Evolutionary conservation across 1,140 invertebrate species (phyloP).

Genomic region (Bombus terrestris): DNA sequence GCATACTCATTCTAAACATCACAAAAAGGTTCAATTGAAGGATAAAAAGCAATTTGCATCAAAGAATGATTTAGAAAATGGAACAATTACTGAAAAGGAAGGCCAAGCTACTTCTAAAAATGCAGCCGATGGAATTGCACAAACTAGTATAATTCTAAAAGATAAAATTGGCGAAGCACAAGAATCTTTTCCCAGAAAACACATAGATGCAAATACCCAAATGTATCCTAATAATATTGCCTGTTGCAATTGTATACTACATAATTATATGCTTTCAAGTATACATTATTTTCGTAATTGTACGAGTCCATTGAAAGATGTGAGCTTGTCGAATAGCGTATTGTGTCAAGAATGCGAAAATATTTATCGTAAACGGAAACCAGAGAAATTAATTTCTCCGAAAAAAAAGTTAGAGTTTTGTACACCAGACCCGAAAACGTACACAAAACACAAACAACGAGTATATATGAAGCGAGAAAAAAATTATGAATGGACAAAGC

Average conservation of each 20-base stretch:
- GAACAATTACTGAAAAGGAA: not conserved
- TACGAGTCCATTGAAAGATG: not conserved
- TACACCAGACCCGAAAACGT: not conserved
- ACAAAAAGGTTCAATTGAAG: not conserved
- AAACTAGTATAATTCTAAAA: no score
- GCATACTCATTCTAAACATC: no score
- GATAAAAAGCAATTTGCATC: not conserved
- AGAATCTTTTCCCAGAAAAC: not conserved
- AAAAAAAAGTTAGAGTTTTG: not conserved
- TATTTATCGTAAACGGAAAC: not conserved
- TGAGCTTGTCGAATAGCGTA: not conserved
- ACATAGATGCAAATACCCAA: not conserved
- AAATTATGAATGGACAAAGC: not conserved
- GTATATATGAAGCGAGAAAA: not conserved
- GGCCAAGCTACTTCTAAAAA: not conserved
- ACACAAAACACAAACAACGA: no score
- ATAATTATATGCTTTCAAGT: not conserved
- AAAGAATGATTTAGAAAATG: not conserved
- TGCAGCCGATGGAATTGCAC: no score
- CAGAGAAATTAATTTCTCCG: not conserved
- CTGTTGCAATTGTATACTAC: slow-evolving; percentile 1
- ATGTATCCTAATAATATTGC: not conserved
- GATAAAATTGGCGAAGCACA: not conserved
- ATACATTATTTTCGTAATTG: not conserved
- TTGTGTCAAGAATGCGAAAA: slow-evolving; percentile 28